phyloP scores from a whole-genome alignment of 1,140 invertebrate species.

The Trichonephila clavipes region DNA sequence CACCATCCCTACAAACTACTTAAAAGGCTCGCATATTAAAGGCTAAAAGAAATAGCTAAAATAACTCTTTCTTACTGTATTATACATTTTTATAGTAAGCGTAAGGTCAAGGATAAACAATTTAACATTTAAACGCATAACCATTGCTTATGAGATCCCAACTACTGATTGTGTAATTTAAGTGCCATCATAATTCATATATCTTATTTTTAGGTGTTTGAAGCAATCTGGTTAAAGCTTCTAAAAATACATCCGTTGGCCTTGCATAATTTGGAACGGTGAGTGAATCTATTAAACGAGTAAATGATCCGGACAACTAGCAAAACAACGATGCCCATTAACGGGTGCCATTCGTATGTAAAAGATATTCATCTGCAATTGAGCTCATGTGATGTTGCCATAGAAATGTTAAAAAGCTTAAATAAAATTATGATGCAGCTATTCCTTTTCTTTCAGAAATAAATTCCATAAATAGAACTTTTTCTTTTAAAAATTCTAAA shows the following conservation, averaged over 20 bases:
- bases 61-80: not conserved
- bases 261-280: not conserved
- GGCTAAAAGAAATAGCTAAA: not conserved
- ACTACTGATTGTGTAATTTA: not conserved
- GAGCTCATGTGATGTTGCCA: not conserved
- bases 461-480: not conserved
- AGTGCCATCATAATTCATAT: not conserved
- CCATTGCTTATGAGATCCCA: not conserved
- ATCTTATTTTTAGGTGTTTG: not conserved
- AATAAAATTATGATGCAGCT: not conserved
- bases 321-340: conserved; percentile 7
- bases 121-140: not conserved
- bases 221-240: conserved; percentile 42
- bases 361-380: not conserved
- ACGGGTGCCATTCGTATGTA: conserved; percentile 13
- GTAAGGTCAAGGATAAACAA: not conserved
- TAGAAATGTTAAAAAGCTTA: not conserved
- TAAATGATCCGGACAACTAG: conserved; percentile 9
- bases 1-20: no score
- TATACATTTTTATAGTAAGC: not conserved
- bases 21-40: no score
- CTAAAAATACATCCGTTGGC: not conserved
- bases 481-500: not conserved
- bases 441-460: not conserved
- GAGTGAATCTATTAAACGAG: conserved; percentile 11